Evolutionary conservation across 2,888 invertebrate species (phyloP).

Genomic region (Julus scandinavius): DNA sequence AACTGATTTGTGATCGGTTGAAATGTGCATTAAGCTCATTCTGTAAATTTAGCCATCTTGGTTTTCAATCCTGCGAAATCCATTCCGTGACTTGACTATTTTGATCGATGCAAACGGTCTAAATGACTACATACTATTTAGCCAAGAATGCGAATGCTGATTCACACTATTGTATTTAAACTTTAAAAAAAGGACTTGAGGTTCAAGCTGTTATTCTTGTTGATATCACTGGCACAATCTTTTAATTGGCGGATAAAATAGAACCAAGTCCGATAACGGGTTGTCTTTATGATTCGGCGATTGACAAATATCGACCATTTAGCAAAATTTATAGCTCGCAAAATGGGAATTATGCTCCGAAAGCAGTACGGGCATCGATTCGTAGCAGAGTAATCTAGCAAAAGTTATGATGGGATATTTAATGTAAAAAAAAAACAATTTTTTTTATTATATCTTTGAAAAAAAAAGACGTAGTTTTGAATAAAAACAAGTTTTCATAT

Average conservation of each 20-base stretch:
- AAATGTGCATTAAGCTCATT: too few species aligned
- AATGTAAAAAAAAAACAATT: neutral
- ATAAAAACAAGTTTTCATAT: neutral
- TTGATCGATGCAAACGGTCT: too few species aligned
- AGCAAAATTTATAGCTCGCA: neutral
- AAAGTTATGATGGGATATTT: neutral
- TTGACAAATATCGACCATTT: neutral
- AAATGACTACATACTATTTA: too few species aligned
- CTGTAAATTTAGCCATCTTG: too few species aligned
- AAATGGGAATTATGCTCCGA: neutral
- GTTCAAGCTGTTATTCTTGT: too few species aligned
- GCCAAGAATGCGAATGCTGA: too few species aligned
- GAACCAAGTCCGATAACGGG: neutral
- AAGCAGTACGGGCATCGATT: neutral
- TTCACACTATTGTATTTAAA: too few species aligned
- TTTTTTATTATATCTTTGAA: neutral
- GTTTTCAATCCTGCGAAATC: too few species aligned
- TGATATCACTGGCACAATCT: neutral
- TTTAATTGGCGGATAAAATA: neutral
- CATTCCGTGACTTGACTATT: too few species aligned
- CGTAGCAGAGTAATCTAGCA: neutral
- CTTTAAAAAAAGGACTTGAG: too few species aligned
- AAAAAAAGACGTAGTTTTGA: neutral
- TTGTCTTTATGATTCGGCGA: neutral
- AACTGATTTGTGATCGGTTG: too few species aligned